These are phyloP conservation scores for Poecilia gillii DNA, from an alignment of 2,797 vertebrate genomes.

Conservation along the genomic window DNA sequence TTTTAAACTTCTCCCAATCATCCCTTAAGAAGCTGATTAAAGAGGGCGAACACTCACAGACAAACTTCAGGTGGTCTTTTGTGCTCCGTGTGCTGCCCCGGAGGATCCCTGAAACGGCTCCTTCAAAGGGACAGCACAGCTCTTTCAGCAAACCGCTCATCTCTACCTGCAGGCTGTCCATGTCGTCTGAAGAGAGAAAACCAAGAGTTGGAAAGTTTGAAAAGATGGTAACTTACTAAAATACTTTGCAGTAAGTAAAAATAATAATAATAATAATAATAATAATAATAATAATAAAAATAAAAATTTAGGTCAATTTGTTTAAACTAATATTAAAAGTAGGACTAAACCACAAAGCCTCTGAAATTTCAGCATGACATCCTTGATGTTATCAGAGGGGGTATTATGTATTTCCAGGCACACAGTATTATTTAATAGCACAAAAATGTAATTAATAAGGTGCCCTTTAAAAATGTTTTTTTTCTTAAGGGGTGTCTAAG, in stretches of 20 bases:
- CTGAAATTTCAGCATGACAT: neutral
- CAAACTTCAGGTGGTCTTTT: constrained; percentile 86
- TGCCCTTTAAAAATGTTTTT: neutral
- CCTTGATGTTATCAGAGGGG: neutral
- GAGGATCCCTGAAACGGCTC: constrained; percentile 84
- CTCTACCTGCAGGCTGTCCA: constrained; percentile 87
- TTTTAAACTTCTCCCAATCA: neutral
- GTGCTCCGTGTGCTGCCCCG: constrained; percentile 79
- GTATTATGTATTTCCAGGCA: too few species aligned
- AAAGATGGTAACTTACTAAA: neutral
- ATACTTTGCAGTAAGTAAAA: neutral
- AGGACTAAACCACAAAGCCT: neutral
- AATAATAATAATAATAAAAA: neutral
- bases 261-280: neutral
- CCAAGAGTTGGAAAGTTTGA: neutral
- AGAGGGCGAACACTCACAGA: constrained; percentile 80
- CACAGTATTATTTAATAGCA: too few species aligned
- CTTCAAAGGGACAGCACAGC: constrained; percentile 86
- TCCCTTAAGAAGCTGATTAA: neutral
- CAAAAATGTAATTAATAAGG: neutral
- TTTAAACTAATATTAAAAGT: neutral
- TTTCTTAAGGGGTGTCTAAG: neutral
- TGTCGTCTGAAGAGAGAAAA: constrained; percentile 76
- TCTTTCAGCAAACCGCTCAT: constrained; percentile 91
- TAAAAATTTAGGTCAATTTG: neutral